phyloP scores from a whole-genome alignment of 2,888 invertebrate species.

The Priocnemis perturbator region DNA sequence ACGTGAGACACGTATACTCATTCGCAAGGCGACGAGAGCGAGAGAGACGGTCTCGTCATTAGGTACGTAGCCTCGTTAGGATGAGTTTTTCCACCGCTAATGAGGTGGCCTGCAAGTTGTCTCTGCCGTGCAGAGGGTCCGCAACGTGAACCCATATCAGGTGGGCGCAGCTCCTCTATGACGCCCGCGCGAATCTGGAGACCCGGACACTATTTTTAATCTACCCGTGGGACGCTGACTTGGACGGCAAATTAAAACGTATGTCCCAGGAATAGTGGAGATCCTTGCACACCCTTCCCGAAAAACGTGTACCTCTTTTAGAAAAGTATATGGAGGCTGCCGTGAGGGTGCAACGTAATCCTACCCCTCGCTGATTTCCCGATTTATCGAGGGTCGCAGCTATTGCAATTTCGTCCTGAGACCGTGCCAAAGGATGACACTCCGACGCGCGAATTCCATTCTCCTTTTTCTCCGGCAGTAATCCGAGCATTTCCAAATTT shows the following conservation, averaged over 20 bases:
- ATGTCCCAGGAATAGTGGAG: slow-evolving; percentile 37
- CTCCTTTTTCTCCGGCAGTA: slow-evolving; percentile 22
- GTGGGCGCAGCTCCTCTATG: slow-evolving; percentile 41
- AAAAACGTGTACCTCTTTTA: slow-evolving; percentile 37
- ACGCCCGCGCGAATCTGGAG: slow-evolving; percentile 51
- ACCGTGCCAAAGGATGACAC: slow-evolving; percentile 13
- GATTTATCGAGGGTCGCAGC: too few species aligned
- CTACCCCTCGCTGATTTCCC: too few species aligned
- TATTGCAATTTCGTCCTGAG: slow-evolving; percentile 2
- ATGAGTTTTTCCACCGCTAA: slow-evolving; percentile 67
- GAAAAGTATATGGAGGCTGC: too few species aligned
- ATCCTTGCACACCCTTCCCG: slow-evolving; percentile 40
- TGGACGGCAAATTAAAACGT: slow-evolving; percentile 56
- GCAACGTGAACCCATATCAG: slow-evolving; percentile 33
- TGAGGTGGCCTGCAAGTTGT: slow-evolving; percentile 62
- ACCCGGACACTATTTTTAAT: slow-evolving; percentile 60
- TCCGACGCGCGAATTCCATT: background rate
- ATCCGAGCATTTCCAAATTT: slow-evolving; percentile 41
- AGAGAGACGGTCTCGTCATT: slow-evolving; percentile 65
- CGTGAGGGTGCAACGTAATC: too few species aligned
- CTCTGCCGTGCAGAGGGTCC: slow-evolving; percentile 47
- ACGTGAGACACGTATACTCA: background rate
- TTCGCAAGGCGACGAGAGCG: background rate
- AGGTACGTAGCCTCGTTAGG: slow-evolving; percentile 67
- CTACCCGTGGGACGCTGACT: slow-evolving; percentile 49